Conservation (phyloP, 2,888 invertebrate species). For the Pandemis corylana region DNA sequence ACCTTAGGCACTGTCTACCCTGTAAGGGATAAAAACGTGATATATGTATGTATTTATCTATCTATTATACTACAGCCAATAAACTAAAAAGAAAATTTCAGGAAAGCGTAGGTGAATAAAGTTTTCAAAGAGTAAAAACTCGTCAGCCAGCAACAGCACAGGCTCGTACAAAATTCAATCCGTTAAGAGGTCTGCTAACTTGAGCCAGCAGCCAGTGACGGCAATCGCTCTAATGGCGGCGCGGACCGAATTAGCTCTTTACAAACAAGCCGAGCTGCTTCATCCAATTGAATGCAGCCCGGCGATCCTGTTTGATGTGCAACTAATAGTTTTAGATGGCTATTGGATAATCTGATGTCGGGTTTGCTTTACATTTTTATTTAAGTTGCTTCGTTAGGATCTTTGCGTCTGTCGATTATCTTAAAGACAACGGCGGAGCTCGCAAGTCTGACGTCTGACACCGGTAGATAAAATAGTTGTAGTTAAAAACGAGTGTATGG, state of each 20-base stretch:
- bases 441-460: too few relatives aligned
- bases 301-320: conserved; percentile 48
- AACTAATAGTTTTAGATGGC: conserved; percentile 38
- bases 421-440: too few relatives aligned
- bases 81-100: not conserved
- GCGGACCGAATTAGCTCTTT: conserved; percentile 79
- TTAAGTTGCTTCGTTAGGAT: not conserved
- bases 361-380: not conserved
- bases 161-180: conserved; percentile 72
- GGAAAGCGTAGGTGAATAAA: conserved; percentile 17
- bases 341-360: conserved; percentile 37
- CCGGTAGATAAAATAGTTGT: too few relatives aligned
- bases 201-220: conserved; percentile 61
- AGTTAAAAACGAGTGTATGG: too few relatives aligned
- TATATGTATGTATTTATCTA: too few relatives aligned
- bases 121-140: conserved; percentile 26
- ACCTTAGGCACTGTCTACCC: too few relatives aligned
- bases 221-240: conserved; percentile 79
- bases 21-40: too few relatives aligned
- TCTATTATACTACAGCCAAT: not conserved
- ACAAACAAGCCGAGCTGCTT: conserved; percentile 69
- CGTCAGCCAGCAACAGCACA: conserved; percentile 20
- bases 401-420: not conserved
- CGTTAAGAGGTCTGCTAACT: conserved; percentile 74
- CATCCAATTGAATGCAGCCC: conserved; percentile 76